These are phyloP conservation scores for Dermolepida albohirtum DNA, from an alignment of 2,888 invertebrate genomes.

Conservation along the genomic window DNA sequence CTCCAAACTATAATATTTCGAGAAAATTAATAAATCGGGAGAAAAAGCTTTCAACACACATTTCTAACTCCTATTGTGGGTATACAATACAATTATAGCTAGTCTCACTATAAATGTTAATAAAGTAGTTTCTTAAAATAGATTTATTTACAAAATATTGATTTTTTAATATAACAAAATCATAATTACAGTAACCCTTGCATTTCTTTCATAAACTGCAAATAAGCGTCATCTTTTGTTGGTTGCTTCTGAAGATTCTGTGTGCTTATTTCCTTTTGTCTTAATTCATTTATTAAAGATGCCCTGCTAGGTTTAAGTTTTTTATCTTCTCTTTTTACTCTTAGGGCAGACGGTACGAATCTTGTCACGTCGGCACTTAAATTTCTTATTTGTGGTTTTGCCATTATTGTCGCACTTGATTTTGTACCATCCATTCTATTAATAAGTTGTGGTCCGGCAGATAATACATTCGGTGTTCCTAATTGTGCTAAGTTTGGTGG, in stretches of 20 bases:
- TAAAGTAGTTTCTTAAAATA: slow-evolving; percentile 19
- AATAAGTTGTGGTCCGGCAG: slow-evolving; percentile 86
- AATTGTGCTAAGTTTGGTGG: slow-evolving; percentile 47
- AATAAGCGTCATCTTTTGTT: slow-evolving; percentile 97
- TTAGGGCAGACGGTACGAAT: slow-evolving; percentile 92
- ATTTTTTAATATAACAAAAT: not conserved
- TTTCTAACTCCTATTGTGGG: too few relatives aligned
- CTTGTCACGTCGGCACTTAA: slow-evolving; percentile 94
- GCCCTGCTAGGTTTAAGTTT: slow-evolving; percentile 70
- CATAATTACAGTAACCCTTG: slow-evolving; percentile 82
- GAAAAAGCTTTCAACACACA: too few relatives aligned
- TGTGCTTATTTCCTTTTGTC: slow-evolving; percentile 66
- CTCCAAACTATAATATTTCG: too few relatives aligned
- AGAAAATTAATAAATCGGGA: too few relatives aligned
- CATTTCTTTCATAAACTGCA: slow-evolving; percentile 99
- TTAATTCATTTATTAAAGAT: slow-evolving; percentile 67
- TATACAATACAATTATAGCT: too few relatives aligned
- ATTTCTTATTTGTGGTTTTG: slow-evolving; percentile 96
- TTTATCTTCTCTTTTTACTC: slow-evolving; percentile 89
- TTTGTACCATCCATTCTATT: slow-evolving; percentile 75
- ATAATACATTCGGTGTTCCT: slow-evolving; percentile 77
- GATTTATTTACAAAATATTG: slow-evolving; percentile 33
- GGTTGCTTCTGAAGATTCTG: slow-evolving; percentile 58
- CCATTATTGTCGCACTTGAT: slow-evolving; percentile 82
- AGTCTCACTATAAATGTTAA: too few relatives aligned